Base-by-base conservation (phyloP, 2,888 invertebrate species). In the Resseliella maxima region DNA sequence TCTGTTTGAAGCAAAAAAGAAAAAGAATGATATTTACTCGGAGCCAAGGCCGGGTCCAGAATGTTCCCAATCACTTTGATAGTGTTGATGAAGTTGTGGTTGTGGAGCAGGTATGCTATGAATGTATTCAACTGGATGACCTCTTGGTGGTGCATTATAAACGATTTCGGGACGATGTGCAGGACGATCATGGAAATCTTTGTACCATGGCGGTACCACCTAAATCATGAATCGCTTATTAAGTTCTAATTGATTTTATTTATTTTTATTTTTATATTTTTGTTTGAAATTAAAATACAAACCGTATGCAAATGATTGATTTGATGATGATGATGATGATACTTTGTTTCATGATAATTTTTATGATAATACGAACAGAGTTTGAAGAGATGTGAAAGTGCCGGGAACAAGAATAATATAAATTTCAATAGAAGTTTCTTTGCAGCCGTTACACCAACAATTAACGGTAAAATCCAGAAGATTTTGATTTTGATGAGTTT, bases 401-500 rank as follows among this genome's bases (percentile, higher is more conserved):
- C 95, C 0, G 96, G 96, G 91, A 96, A 96, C 59, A 97, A 89
- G 92, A 96, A 96, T 35, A 97, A 92, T 21, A 97, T 90, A 86
- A 96, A 92, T 89, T 97, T 96, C 81, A 97, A 92, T 89, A 96
- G 93, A 88, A 97, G 92, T 90, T 96, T 96, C 91, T 97, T 97
- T 2, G 96, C 96, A 0, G 96, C 94, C 0, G 95, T 95, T 27
- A 96, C 94, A 1, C 96, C 96, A 88, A 96, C 93, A 85, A 96
- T 91, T 85, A 96, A 90, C 0, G 96, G 96, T 87, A 96, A 91
- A 31, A 97, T 92, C 92, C 96, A 96, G 89, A 96, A 92, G 87
- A 96, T 91, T 91, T 96, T 96, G 88, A 96, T 91, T 87, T 95
- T 96, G 88, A 96, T 94, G 87, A 97, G 92, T 89, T 96, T 96